These are phyloP conservation scores for Syngnathus acus DNA, from an alignment of 2,797 vertebrate genomes.

Conservation along the genomic window DNA sequence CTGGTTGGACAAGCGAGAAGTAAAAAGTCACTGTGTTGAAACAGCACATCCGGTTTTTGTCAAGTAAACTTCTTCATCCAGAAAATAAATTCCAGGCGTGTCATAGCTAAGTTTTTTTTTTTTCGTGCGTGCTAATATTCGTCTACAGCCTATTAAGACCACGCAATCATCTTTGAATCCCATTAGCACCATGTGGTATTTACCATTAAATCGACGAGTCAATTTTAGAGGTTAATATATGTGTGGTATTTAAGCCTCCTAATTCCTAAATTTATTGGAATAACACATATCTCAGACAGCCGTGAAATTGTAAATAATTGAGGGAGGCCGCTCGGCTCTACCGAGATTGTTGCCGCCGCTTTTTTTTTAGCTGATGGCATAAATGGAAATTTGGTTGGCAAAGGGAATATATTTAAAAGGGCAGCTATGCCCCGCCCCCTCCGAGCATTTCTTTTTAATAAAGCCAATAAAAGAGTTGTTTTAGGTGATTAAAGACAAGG, in stretches of 20 bases:
- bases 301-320: slow-evolving; percentile 74
- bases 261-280: slow-evolving; percentile 69
- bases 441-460: background rate
- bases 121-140: slow-evolving; percentile 39
- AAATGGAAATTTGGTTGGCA: slow-evolving; percentile 62
- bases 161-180: slow-evolving; percentile 13
- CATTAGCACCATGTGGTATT: slow-evolving; percentile 54
- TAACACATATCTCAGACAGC: slow-evolving; percentile 65
- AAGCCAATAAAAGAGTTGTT: background rate
- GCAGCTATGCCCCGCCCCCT: slow-evolving; percentile 21
- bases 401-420: slow-evolving; percentile 43
- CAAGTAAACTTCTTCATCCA: slow-evolving; percentile 9
- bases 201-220: slow-evolving; percentile 59
- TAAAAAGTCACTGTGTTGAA: slow-evolving; percentile 2
- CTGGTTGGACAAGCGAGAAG: slow-evolving; percentile 14
- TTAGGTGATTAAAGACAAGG: background rate
- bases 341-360: slow-evolving; percentile 27
- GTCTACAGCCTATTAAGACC: slow-evolving; percentile 22
- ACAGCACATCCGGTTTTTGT: background rate
- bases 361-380: slow-evolving; percentile 49
- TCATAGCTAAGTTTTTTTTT: slow-evolving; percentile 12
- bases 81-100: slow-evolving; percentile 7
- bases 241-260: slow-evolving; percentile 51
- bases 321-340: slow-evolving; percentile 42
- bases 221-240: slow-evolving; percentile 61